Evolutionary conservation across 1,140 invertebrate species (phyloP).

Genomic region (Zaprionus ornatus): DNA sequence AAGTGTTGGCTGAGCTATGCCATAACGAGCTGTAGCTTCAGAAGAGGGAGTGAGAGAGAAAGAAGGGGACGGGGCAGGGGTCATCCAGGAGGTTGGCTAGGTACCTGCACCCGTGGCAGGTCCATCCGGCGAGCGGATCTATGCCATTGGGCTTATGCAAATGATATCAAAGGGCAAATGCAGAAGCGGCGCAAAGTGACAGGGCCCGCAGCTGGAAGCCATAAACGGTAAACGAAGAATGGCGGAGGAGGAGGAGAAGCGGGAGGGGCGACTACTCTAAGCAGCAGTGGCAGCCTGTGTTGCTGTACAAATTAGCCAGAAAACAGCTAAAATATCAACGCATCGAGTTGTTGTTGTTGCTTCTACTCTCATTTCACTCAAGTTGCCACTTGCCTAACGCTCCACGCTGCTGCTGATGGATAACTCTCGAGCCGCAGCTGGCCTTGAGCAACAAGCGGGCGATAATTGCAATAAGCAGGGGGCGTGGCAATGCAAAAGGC

Average conservation of each 20-base stretch:
- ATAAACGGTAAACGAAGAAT: conserved; percentile 17
- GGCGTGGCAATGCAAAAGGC: conserved; percentile 6
- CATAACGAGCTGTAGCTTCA: not conserved
- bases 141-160: conserved; percentile 29
- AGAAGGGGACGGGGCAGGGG: too few relatives aligned
- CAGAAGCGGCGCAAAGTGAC: conserved; percentile 20
- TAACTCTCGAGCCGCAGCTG: conserved; percentile 45
- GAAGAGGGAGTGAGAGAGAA: not conserved
- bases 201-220: conserved; percentile 19
- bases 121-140: conserved; percentile 19
- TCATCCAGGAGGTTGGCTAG: not conserved
- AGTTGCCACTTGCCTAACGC: not conserved
- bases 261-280: too few relatives aligned
- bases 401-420: conserved; percentile 53
- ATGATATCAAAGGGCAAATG: conserved; percentile 31
- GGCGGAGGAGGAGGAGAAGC: not conserved
- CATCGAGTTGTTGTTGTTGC: conserved; percentile 29
- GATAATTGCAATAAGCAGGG: conserved; percentile 66
- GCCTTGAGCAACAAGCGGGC: conserved; percentile 12
- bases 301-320: conserved; percentile 35
- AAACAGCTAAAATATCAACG: conserved; percentile 32
- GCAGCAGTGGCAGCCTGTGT: not conserved
- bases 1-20: not conserved
- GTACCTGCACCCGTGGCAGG: not conserved
- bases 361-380: conserved; percentile 57